Evolutionary conservation across 2,797 vertebrate genomes (phyloP).

Genomic region (Babyrousa celebensis): DNA sequence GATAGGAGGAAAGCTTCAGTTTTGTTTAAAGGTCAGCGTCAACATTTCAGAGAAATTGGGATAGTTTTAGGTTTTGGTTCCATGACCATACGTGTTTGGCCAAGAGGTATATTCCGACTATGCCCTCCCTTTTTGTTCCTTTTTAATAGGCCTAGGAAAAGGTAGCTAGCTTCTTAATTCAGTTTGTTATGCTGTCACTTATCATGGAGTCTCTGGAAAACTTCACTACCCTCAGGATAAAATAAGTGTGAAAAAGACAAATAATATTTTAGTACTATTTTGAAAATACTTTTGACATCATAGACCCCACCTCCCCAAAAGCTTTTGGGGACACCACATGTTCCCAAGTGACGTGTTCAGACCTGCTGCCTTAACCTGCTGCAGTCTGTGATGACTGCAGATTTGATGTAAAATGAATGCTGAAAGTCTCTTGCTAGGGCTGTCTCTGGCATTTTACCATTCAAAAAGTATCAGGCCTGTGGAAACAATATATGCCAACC

Average conservation of each 20-base stretch:
- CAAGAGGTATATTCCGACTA: background rate
- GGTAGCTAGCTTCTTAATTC: background rate
- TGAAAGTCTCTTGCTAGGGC: background rate
- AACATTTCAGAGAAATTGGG: background rate
- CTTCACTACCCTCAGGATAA: background rate
- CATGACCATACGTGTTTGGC: background rate
- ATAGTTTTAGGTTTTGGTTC: background rate
- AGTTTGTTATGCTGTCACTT: background rate
- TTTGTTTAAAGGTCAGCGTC: constrained; percentile 1
- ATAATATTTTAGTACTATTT: background rate
- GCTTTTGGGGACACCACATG: background rate
- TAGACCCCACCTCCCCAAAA: background rate
- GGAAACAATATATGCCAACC: background rate
- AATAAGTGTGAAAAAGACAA: constrained; percentile 50
- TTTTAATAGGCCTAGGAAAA: background rate
- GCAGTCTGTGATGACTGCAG: background rate
- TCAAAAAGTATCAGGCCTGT: background rate
- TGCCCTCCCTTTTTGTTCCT: background rate
- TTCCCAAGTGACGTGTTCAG: background rate
- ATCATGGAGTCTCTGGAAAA: background rate
- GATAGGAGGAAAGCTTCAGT: background rate
- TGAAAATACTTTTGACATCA: constrained; percentile 17
- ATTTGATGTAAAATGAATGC: background rate
- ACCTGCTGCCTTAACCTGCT: background rate
- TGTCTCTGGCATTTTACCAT: background rate